Evolutionary conservation across 2,888 invertebrate genomes (phyloP).

Genomic region (Trichacis sp.): DNA sequence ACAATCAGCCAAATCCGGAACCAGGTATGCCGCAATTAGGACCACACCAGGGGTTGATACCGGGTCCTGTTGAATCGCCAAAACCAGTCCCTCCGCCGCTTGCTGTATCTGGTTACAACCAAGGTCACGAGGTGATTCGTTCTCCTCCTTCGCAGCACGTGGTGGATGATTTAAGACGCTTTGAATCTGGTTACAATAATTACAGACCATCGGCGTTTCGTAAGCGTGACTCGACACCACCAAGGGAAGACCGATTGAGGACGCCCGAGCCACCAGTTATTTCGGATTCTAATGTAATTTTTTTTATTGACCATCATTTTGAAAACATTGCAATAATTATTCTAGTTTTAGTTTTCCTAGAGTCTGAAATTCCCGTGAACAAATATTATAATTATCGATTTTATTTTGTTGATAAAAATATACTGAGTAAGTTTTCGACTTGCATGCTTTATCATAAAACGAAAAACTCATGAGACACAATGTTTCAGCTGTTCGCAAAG

Average conservation of each 20-base stretch:
- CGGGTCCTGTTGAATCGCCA: constrained; percentile 44
- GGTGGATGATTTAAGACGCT: background rate
- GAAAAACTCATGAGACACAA: too few relatives aligned
- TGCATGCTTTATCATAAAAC: too few relatives aligned
- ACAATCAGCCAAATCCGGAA: constrained; percentile 50
- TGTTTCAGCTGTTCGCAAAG: constrained; percentile 63
- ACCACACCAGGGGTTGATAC: constrained; percentile 35
- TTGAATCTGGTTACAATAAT: constrained; percentile 12
- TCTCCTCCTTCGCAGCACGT: constrained; percentile 11
- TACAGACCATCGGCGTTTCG: constrained; percentile 34
- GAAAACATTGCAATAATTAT: too few relatives aligned
- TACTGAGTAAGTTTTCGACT: too few relatives aligned
- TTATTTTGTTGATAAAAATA: too few relatives aligned
- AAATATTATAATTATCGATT: too few relatives aligned
- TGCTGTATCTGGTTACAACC: constrained; percentile 24
- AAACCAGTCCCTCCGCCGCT: constrained; percentile 47
- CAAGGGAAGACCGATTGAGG: constrained; percentile 56
- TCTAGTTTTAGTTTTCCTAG: too few relatives aligned
- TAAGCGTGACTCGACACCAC: constrained; percentile 33
- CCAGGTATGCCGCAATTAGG: constrained; percentile 26
- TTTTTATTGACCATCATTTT: too few relatives aligned
- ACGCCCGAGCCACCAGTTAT: constrained; percentile 67
- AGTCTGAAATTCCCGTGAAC: too few relatives aligned
- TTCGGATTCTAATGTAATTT: constrained; percentile 65
- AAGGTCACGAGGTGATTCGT: constrained; percentile 18